Conservation (phyloP, 2,113 vertebrate species). For the Hiodon tergisus region DNA sequence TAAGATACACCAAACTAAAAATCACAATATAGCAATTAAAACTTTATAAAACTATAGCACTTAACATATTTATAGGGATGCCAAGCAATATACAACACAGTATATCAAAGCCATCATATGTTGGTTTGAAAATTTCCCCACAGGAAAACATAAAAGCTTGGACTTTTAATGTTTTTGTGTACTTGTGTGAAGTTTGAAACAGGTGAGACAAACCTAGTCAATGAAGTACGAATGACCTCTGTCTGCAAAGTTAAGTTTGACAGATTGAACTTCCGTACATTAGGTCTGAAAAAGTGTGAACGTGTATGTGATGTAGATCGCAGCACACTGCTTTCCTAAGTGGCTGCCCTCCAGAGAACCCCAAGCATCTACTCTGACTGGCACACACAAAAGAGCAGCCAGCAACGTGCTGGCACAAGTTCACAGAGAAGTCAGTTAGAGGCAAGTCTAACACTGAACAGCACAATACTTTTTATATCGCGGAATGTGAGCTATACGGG, state of each 20-base stretch:
- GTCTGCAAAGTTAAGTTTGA: background rate
- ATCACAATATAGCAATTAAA: too few relatives aligned
- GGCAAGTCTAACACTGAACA: background rate
- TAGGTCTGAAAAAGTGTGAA: constrained; percentile 2
- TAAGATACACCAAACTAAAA: background rate
- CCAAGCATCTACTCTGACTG: constrained; percentile 31
- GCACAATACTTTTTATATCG: background rate
- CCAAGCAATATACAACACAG: too few relatives aligned
- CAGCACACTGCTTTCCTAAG: constrained; percentile 7
- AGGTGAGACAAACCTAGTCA: too few relatives aligned
- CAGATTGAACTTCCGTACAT: background rate
- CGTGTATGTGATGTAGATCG: constrained; percentile 24
- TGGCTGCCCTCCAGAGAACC: constrained; percentile 28
- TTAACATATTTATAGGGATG: too few relatives aligned
- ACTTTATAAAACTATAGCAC: too few relatives aligned
- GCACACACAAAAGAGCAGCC: constrained; percentile 29
- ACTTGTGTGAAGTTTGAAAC: too few relatives aligned
- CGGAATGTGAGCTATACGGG: background rate
- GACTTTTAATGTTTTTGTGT: too few relatives aligned
- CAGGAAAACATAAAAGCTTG: background rate
- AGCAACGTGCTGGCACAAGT: constrained; percentile 30
- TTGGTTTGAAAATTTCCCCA: too few relatives aligned
- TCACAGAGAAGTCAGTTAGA: constrained; percentile 27
- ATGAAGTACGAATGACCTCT: background rate
- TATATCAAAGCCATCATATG: too few relatives aligned